Conservation (phyloP, 2,113 vertebrate genomes). For the Urocitellus parryii region DNA sequence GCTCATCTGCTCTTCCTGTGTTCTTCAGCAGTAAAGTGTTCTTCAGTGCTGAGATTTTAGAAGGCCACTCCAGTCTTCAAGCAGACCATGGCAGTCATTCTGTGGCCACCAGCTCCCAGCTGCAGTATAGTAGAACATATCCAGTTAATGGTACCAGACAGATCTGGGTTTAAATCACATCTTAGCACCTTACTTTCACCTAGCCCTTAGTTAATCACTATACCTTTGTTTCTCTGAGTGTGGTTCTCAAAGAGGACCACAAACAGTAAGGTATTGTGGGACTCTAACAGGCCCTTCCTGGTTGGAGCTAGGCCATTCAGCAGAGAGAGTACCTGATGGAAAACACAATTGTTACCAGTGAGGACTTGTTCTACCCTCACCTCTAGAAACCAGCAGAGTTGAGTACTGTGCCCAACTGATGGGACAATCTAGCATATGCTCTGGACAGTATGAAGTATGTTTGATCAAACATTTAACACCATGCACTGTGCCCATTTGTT, state of each 20-base stretch:
- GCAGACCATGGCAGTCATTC: background rate
- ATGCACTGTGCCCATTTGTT: background rate
- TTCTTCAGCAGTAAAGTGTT: background rate
- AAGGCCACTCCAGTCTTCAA: background rate
- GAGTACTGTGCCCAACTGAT: background rate
- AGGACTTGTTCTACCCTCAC: background rate
- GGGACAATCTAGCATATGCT: background rate
- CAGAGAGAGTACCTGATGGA: background rate
- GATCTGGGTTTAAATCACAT: conserved; percentile 2
- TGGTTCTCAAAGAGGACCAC: background rate
- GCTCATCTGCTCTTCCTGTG: background rate
- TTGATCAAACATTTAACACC: background rate
- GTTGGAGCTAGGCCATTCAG: background rate
- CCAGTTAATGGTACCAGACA: background rate
- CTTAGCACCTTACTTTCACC: background rate
- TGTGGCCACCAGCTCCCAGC: background rate
- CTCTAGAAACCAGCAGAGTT: background rate
- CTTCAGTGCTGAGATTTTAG: background rate
- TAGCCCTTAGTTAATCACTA: background rate
- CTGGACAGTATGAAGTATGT: background rate
- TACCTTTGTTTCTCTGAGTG: background rate
- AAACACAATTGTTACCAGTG: background rate
- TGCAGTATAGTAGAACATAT: background rate
- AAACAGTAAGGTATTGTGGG: background rate
- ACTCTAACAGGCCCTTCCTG: background rate